These are phyloP conservation scores for Poeciliopsis paucimaculata DNA, from an alignment of 2,797 vertebrate genomes.

Conservation along the genomic window DNA sequence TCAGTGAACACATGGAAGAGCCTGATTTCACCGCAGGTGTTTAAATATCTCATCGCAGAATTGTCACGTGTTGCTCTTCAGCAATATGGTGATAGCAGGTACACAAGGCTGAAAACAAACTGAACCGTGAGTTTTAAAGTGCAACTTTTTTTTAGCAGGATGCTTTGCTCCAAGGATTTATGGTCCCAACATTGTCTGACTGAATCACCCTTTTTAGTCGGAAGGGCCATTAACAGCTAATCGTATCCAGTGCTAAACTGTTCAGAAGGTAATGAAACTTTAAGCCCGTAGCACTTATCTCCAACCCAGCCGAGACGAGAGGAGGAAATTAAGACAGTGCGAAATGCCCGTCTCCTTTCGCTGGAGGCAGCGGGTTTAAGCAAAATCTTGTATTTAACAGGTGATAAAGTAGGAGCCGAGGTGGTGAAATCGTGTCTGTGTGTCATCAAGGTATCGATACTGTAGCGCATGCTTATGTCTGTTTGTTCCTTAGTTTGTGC, in stretches of 20 bases:
- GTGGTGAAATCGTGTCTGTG: slow-evolving; percentile 35
- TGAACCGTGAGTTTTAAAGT: slow-evolving; percentile 55
- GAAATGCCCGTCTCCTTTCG: slow-evolving; percentile 62
- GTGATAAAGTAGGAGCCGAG: slow-evolving; percentile 24
- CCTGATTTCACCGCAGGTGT: not conserved
- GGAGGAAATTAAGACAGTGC: slow-evolving; percentile 68
- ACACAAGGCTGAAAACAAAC: slow-evolving; percentile 44
- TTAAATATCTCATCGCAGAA: not conserved
- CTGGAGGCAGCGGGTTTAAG: slow-evolving; percentile 41
- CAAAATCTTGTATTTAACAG: slow-evolving; percentile 40
- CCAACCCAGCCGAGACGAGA: slow-evolving; percentile 27
- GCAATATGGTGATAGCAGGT: not conserved
- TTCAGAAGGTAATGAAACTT: slow-evolving; percentile 68
- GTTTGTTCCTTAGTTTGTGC: slow-evolving; percentile 43
- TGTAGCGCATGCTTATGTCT: slow-evolving; percentile 28
- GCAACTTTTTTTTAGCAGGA: slow-evolving; percentile 63
- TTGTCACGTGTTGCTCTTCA: not conserved
- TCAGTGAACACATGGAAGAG: not conserved
- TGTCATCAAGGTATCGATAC: slow-evolving; percentile 29
- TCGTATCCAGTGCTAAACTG: slow-evolving; percentile 69
- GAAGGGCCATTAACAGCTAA: slow-evolving; percentile 74
- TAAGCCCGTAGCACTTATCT: slow-evolving; percentile 56
- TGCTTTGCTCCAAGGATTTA: slow-evolving; percentile 52
- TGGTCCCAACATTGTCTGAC: slow-evolving; percentile 52
- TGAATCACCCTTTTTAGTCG: slow-evolving; percentile 73